phyloP scores from a whole-genome alignment of 2,113 vertebrate species.

The Sminthopsis crassicaudata region DNA sequence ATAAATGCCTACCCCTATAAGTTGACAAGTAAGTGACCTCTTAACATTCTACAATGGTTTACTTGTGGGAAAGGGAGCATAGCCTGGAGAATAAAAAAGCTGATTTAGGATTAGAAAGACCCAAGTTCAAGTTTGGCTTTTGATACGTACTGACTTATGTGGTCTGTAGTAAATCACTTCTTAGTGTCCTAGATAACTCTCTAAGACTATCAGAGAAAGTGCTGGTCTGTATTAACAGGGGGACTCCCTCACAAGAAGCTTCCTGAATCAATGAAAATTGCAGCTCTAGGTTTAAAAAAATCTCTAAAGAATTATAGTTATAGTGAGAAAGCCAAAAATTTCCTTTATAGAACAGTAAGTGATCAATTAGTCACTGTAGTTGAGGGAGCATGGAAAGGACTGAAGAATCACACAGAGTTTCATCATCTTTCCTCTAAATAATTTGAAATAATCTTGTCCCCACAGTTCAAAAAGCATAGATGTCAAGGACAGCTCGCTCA shows the following conservation, averaged over 20 bases:
- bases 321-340: background rate
- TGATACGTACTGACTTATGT: background rate
- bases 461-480: background rate
- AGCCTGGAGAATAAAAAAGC: background rate
- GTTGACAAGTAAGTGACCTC: background rate
- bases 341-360: background rate
- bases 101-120: background rate
- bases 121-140: background rate
- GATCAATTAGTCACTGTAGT: background rate
- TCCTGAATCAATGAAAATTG: background rate
- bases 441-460: background rate
- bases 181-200: background rate
- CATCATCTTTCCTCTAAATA: background rate
- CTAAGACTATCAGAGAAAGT: background rate
- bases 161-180: background rate
- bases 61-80: background rate
- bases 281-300: background rate
- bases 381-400: background rate
- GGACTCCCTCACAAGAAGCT: background rate
- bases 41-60: background rate
- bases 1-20: background rate
- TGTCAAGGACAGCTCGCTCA: background rate
- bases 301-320: background rate
- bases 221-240: background rate
- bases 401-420: background rate